A percentile compares a stretch with the other conserved stretches of the same genome.
Evolutionary conservation across 1,140 invertebrate genomes (phyloP).

Genomic region (Rhopalosiphum maidis): DNA sequence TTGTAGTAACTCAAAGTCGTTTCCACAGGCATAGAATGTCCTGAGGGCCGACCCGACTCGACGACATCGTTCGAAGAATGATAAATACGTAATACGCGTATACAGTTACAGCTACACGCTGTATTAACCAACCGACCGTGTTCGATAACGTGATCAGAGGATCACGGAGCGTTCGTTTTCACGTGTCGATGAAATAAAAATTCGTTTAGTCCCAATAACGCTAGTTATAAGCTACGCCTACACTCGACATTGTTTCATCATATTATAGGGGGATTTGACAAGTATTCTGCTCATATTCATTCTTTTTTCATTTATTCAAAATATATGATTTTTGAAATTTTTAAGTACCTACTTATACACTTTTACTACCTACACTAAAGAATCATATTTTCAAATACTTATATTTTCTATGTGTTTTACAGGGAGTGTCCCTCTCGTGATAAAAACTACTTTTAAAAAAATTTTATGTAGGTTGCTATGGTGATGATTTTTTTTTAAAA

Average conservation of each 20-base stretch:
- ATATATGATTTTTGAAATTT: too few relatives aligned
- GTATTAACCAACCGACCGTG: too few relatives aligned
- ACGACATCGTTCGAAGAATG: background rate
- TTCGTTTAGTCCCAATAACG: background rate
- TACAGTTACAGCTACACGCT: too few relatives aligned
- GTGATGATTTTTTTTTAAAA: too few relatives aligned
- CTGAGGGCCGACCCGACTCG: background rate
- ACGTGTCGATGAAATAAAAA: background rate
- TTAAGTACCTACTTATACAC: too few relatives aligned
- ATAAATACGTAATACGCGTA: background rate
- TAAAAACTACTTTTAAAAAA: too few relatives aligned
- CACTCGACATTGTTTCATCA: background rate
- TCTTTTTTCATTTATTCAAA: too few relatives aligned
- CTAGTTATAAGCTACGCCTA: background rate
- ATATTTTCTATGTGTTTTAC: too few relatives aligned
- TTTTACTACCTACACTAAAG: too few relatives aligned
- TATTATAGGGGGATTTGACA: background rate
- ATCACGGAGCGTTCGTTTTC: background rate
- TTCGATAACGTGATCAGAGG: background rate
- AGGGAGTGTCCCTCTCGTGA: too few relatives aligned
- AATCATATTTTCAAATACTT: too few relatives aligned
- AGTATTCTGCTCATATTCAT: background rate
- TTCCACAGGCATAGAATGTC: background rate
- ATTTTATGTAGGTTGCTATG: too few relatives aligned
- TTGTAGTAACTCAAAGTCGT: background rate